Base-by-base conservation (phyloP, 2,797 vertebrate genomes). In the Cheirogaleus major region DNA sequence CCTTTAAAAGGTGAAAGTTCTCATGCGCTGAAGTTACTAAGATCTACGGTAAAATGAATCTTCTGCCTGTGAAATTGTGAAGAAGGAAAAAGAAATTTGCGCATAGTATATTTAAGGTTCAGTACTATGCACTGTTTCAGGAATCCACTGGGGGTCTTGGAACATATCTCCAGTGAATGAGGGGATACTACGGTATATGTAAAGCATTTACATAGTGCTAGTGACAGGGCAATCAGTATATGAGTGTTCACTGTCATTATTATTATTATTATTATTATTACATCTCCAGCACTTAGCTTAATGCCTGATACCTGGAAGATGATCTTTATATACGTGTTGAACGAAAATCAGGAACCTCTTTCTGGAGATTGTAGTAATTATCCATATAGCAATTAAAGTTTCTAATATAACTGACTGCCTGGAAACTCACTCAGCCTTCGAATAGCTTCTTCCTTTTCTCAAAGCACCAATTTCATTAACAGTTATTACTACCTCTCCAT, bases 371-470 rank as follows among this genome's bases (percentile, higher is more conserved):
- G 1, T 35, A 70, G 50, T n/a, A 85, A 75, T 79, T 89, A 81
- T 57, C 61, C 45, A 79, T 0, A 30, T 0, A 61, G 20, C 55
- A 82, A 5, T 35, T 35, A 76, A 41, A 78, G n/a, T 67, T 90
- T 20, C 35, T 41, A 22, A 0, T 17, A n/a, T 48, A 69, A 83
- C 69, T 91, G 48, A 75, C 13, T 23, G 75, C 84, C 69, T 59
- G 41, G 35, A 89, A 82, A 75, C 61, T 50, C 45, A 70, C 27
- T 63, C 14, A 84, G 57, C 12, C 52, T 91, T 72, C 73, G 30
- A 61, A 63, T 50, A 81, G 73, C 38, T 69, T 63, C 73, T 86
- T 94, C 65, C 50, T 89, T 76, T 93, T 73, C 48, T 93, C 79
- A 83, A 72, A 61, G n/a, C 35, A 81, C 30, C 32, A 81, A 61